These are phyloP conservation scores for Crocidura indochinensis DNA, from an alignment of 2,797 vertebrate genomes.

Conservation along the genomic window DNA sequence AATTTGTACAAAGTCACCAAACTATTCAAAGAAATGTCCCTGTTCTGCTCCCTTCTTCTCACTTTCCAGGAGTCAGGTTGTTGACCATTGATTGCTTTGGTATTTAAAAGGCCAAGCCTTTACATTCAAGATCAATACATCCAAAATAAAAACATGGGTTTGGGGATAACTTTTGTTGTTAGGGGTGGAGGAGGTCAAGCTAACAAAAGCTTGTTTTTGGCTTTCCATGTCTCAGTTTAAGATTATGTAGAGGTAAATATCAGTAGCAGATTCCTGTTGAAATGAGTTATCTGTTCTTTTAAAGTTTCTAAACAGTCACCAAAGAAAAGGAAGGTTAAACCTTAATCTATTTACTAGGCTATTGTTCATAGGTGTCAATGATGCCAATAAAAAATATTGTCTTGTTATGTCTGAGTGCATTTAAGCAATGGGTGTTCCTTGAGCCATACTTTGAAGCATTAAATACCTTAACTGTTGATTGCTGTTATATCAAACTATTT, in stretches of 20 bases:
- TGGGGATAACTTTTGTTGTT: conserved; percentile 81
- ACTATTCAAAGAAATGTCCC: conserved; percentile 71
- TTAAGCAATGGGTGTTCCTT: conserved; percentile 84
- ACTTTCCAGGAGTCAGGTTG: conserved; percentile 61
- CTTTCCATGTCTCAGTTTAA: conserved; percentile 81
- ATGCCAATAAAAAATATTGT: conserved; percentile 82
- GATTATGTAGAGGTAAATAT: conserved; percentile 82
- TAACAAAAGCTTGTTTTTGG: conserved; percentile 83
- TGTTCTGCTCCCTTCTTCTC: conserved; percentile 71
- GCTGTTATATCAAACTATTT: conserved; percentile 84
- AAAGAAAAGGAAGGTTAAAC: conserved; percentile 81
- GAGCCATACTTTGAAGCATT: conserved; percentile 84
- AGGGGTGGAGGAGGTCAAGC: conserved; percentile 77
- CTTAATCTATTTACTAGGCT: conserved; percentile 77
- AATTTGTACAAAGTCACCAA: conserved; percentile 65
- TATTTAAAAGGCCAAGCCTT: conserved; percentile 72
- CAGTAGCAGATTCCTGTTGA: conserved; percentile 84
- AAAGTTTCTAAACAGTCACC: conserved; percentile 84
- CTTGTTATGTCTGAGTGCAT: conserved; percentile 86
- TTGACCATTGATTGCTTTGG: conserved; percentile 63
- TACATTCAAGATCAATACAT: conserved; percentile 79
- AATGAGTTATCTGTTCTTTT: conserved; percentile 85
- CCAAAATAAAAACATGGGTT: conserved; percentile 78
- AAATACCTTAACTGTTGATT: conserved; percentile 85
- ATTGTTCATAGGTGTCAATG: conserved; percentile 72